phyloP scores from a whole-genome alignment of 2,113 vertebrate species.

The Tapirus terrestris region DNA sequence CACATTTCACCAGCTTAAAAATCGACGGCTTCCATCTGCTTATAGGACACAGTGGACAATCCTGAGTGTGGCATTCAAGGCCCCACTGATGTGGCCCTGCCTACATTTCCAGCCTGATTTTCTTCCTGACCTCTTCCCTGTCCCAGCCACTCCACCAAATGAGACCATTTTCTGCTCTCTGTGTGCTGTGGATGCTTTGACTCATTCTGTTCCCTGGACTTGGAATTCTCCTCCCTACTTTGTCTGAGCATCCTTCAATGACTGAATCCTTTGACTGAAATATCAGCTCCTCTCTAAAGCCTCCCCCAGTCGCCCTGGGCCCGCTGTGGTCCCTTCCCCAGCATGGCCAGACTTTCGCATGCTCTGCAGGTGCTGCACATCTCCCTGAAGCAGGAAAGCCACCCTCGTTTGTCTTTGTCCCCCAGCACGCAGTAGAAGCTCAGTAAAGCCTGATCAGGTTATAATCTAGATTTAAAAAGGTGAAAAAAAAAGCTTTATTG shows the following conservation, averaged over 20 bases:
- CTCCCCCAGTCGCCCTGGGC: not conserved
- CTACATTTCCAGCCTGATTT: not conserved
- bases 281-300: not conserved
- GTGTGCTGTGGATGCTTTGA: not conserved
- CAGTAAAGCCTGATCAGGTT: not conserved
- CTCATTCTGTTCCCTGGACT: not conserved
- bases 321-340: fast-evolving
- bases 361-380: no score
- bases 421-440: not conserved
- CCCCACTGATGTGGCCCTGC: not conserved
- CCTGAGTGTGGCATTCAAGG: not conserved
- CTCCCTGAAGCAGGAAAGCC: not conserved
- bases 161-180: not conserved
- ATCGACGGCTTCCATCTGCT: not conserved
- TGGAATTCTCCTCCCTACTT: not conserved
- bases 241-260: not conserved
- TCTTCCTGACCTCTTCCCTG: not conserved
- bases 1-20: not conserved
- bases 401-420: not conserved
- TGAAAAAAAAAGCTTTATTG: not conserved
- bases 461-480: not conserved
- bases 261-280: not conserved
- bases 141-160: not conserved
- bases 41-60: not conserved
- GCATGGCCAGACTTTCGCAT: fast-evolving